Base-by-base conservation (phyloP, 2,888 invertebrate species). In the Eupeodes latifasciatus region DNA sequence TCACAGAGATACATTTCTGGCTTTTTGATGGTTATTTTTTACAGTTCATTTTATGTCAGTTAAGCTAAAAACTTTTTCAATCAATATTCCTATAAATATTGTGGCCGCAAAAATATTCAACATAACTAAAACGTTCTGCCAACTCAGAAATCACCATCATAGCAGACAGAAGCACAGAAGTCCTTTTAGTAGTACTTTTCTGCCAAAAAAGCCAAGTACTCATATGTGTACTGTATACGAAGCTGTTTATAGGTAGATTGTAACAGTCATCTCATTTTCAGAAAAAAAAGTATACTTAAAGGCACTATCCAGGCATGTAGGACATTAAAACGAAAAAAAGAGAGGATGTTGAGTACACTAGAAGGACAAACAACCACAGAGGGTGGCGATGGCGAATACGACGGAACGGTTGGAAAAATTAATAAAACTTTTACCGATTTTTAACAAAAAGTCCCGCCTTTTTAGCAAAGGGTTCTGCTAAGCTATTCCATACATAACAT, bases 71-170 rank as follows among this genome's bases (percentile, higher is more conserved):
- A 85, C 59, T 88, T 88, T 88, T 84, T 85, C 87, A 88, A 88
- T 88, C 87, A 88, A 88, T 88, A 88, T 78, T 74, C 74, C 80
- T 84, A 85, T 88, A 81, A 88, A 88, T 88, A 84, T 77, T 84
- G 67, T 74, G 72, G 44, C 47, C 71, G 19, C 14, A 55, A 47
- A 74, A n/a, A 16, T 69, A 61, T 59, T 64, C 19, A 62, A 64
- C 55, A 64, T 49, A 59, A 49, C 66, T 53, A 61, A 36, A 59
- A 11, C 40, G 36, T 40, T 55, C 40, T n/a, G 49, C 19, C 62
- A 82, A 40, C 40, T 53, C 57, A 34, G 59, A 51, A 61, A 53
- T 53, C 47, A 49, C 27, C 27, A 27, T 27, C 27, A 27, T 27
- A 44, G 66, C 74, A 49, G 27, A 51, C 34, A 27, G 27, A 27